Conservation (phyloP, 2,888 invertebrate genomes). For the Myathropa florea region DNA sequence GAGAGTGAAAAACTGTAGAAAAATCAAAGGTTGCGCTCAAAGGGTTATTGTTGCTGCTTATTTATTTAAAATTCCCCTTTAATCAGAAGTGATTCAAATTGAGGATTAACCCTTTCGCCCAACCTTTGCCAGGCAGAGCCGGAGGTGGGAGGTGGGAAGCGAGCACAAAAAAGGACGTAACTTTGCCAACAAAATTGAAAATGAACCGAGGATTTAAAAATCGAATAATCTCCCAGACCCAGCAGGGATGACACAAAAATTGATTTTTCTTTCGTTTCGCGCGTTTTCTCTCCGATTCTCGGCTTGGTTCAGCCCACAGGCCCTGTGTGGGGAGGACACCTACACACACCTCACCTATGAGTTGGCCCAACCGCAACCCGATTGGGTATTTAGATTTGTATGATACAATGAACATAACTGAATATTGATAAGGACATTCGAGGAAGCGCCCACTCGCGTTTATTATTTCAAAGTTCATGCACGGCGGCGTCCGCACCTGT, state of each 20-base stretch:
- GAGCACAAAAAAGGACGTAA: slow-evolving; percentile 18
- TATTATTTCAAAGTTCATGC: not conserved
- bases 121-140: not conserved
- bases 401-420: not conserved
- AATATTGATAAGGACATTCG: not conserved
- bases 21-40: slow-evolving; percentile 9
- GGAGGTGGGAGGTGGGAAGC: not conserved
- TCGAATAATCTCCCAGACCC: slow-evolving; percentile 3
- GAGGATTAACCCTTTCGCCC: slow-evolving; percentile 46
- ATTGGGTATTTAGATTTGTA: not conserved
- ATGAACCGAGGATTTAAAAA: slow-evolving; percentile 29
- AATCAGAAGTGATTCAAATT: slow-evolving; percentile 61
- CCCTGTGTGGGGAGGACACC: not conserved
- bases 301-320: not conserved
- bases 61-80: slow-evolving; percentile 56
- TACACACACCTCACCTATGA: not conserved
- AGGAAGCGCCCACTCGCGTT: not conserved
- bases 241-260: not conserved
- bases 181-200: slow-evolving; percentile 32
- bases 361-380: not conserved
- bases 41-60: slow-evolving; percentile 30
- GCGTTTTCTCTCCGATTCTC: not conserved
- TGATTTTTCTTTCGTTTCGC: not conserved
- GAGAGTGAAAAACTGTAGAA: not conserved
- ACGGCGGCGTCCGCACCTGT: not conserved